These are phyloP conservation scores for Drosophila trapezifrons DNA, from an alignment of 1,140 invertebrate genomes.

Conservation along the genomic window DNA sequence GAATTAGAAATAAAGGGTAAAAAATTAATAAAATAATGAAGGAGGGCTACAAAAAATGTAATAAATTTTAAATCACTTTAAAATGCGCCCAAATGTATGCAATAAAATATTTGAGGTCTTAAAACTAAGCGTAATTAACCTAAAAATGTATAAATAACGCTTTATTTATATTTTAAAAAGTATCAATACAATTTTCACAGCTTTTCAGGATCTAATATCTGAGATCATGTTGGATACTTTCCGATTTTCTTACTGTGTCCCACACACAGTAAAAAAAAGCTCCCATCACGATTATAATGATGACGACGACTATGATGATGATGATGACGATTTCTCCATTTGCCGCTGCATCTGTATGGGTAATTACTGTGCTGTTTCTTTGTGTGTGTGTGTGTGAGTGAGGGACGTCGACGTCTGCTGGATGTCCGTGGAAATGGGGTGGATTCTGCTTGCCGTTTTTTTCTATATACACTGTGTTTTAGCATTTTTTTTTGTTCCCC, in stretches of 20 bases:
- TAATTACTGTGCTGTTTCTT: slow-evolving; percentile 56
- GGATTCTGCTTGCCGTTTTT: slow-evolving; percentile 67
- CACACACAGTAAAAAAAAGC: not conserved
- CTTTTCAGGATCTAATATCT: too few species aligned
- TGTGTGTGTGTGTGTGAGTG: slow-evolving; percentile 41
- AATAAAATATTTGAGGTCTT: not conserved
- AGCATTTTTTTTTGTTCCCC: slow-evolving; percentile 44
- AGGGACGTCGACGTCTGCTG: slow-evolving; percentile 76
- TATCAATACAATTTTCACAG: too few species aligned
- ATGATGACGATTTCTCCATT: slow-evolving; percentile 58
- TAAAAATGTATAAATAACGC: too few species aligned
- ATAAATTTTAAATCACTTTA: not conserved
- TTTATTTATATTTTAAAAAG: too few species aligned
- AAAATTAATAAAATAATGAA: too few species aligned
- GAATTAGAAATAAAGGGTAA: too few species aligned
- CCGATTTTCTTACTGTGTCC: slow-evolving; percentile 5
- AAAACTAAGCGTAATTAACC: too few species aligned
- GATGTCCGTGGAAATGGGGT: slow-evolving; percentile 68
- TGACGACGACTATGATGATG: slow-evolving; percentile 43
- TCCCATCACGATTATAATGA: slow-evolving; percentile 17
- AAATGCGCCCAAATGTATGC: too few species aligned
- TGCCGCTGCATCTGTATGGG: slow-evolving; percentile 68
- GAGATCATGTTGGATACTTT: too few species aligned
- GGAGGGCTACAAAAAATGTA: not conserved
- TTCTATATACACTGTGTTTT: slow-evolving; percentile 55